Percentiles rank a stretch among this genome's conserved stretches.
Conservation (phyloP, 35 echinoderm and acorn worm genomes). For the Stichopus chloronotus region DNA sequence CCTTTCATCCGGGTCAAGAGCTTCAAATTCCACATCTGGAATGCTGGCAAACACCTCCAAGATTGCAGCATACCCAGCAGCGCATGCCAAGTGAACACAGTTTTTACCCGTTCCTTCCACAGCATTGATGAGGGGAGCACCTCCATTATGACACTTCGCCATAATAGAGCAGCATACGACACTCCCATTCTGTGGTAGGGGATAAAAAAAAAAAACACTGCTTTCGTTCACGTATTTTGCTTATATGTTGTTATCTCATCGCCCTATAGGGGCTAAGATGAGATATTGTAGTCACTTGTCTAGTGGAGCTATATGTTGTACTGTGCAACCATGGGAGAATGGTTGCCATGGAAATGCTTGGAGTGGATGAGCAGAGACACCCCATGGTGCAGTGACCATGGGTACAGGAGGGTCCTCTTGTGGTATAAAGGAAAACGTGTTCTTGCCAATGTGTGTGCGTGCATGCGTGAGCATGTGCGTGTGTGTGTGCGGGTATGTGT, state of each 20-base stretch:
- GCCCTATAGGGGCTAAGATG: too few relatives aligned
- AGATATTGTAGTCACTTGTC: too few relatives aligned
- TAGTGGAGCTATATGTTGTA: too few relatives aligned
- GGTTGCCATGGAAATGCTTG: too few relatives aligned
- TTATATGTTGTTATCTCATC: not conserved
- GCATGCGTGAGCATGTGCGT: too few relatives aligned
- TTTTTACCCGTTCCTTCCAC: constrained; percentile 86
- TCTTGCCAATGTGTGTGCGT: too few relatives aligned
- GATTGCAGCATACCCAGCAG: constrained; percentile 82
- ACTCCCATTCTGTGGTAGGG: constrained; percentile 77
- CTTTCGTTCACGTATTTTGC: not conserved
- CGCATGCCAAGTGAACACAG: constrained; percentile 89
- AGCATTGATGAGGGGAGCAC: constrained; percentile 81
- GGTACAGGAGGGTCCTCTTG: too few relatives aligned
- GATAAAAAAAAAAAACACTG: not conserved
- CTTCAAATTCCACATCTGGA: constrained; percentile 89
- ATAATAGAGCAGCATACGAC: constrained; percentile 79
- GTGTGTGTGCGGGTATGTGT: too few relatives aligned
- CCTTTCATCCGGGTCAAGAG: constrained; percentile 97
- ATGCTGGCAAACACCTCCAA: constrained; percentile 81
- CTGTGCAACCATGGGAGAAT: too few relatives aligned
- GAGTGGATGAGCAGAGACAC: too few relatives aligned
- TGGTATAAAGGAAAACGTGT: too few relatives aligned
- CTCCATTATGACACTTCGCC: constrained; percentile 92
- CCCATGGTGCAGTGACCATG: too few relatives aligned